Evolutionary conservation across 2,797 vertebrate species (phyloP).

Genomic region (Sebastes ruberrimus): DNA sequence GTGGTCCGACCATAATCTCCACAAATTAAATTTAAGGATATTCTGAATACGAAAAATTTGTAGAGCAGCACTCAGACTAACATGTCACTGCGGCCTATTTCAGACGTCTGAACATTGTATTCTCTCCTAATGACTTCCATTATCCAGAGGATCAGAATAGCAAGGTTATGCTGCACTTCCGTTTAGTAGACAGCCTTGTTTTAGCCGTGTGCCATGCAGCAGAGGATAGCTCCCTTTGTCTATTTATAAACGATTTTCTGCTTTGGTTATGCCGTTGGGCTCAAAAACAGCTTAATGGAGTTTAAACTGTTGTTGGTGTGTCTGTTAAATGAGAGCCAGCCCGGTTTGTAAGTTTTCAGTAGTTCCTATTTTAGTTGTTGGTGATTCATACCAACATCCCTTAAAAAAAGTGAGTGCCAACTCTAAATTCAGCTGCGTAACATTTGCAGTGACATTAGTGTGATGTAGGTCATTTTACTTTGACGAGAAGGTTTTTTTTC

Average conservation of each 20-base stretch:
- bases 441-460: neutral
- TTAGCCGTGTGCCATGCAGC: neutral
- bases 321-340: neutral
- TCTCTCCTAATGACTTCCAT: slow-evolving; percentile 11
- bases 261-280: neutral
- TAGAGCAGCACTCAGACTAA: neutral
- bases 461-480: neutral
- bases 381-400: slow-evolving; percentile 19
- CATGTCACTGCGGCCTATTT: slow-evolving; percentile 1
- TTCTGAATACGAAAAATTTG: neutral
- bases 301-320: neutral
- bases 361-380: slow-evolving; percentile 22
- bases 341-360: neutral
- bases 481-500: neutral
- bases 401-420: slow-evolving; percentile 6
- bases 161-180: neutral
- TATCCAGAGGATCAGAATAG: slow-evolving; percentile 8
- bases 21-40: neutral
- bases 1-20: neutral
- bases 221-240: neutral
- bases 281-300: neutral
- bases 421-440: neutral
- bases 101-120: slow-evolving; percentile 14
- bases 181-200: neutral
- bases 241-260: neutral